phyloP scores from a whole-genome alignment of 1,140 invertebrate genomes.

The Cydia splendana region DNA sequence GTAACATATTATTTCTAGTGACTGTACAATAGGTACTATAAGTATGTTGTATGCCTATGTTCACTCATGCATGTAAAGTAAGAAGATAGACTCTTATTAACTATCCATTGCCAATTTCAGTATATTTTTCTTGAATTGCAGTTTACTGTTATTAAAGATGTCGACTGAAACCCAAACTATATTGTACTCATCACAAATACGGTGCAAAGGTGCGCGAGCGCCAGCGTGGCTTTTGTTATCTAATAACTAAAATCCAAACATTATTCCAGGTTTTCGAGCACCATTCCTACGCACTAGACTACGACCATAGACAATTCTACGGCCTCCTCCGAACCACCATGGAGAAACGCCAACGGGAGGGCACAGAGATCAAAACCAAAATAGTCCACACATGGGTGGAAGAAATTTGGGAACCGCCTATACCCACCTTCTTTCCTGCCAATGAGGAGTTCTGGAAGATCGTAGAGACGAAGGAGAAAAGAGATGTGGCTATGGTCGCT shows the following conservation, averaged over 20 bases:
- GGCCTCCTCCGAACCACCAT: constrained; percentile 83
- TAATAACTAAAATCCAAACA: neutral
- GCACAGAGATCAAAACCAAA: constrained; percentile 56
- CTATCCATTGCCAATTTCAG: too few relatives aligned
- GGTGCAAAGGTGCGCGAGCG: too few relatives aligned
- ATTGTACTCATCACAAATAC: too few relatives aligned
- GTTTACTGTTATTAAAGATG: too few relatives aligned
- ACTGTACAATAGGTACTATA: too few relatives aligned
- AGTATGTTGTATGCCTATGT: too few relatives aligned
- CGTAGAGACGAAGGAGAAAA: constrained; percentile 58
- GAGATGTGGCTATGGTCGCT: constrained; percentile 62
- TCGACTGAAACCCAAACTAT: too few relatives aligned
- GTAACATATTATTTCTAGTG: too few relatives aligned
- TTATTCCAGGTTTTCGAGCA: constrained; percentile 80
- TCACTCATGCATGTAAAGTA: too few relatives aligned
- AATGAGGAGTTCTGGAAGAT: constrained; percentile 71
- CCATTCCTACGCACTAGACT: constrained; percentile 84
- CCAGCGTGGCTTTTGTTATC: too few relatives aligned
- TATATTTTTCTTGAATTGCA: too few relatives aligned
- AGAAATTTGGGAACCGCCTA: constrained; percentile 74
- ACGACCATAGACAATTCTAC: constrained; percentile 88
- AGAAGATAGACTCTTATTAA: too few relatives aligned
- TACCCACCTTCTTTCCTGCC: constrained; percentile 78
- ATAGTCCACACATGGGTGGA: constrained; percentile 73
- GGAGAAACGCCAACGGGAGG: constrained; percentile 68